Percentiles rank a stretch among this genome's conserved stretches.
Evolutionary conservation across 2,888 invertebrate genomes (phyloP).

Genomic region (Anoncus sp.): DNA sequence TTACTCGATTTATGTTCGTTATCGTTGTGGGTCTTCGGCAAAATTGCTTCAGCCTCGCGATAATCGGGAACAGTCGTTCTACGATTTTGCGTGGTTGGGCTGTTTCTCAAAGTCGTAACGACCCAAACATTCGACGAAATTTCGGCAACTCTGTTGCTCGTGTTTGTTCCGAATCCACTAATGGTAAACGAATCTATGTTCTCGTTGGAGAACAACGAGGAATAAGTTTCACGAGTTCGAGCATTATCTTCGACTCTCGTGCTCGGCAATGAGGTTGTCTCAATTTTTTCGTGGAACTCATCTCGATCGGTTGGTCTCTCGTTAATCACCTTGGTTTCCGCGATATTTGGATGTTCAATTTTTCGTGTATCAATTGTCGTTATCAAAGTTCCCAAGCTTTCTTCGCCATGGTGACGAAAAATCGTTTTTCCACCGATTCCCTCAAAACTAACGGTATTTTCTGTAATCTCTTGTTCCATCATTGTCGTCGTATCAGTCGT

Average conservation of each 20-base stretch:
- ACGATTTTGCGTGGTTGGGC: neutral
- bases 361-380: neutral
- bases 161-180: neutral
- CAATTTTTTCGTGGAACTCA: neutral
- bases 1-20: neutral
- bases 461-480: neutral
- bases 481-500: neutral
- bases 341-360: neutral
- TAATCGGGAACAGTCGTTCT: conserved; percentile 1
- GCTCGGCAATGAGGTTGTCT: neutral
- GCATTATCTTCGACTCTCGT: neutral
- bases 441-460: neutral
- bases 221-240: neutral
- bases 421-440: neutral
- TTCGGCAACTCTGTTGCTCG: conserved; percentile 1
- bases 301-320: neutral
- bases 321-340: conserved; percentile 16
- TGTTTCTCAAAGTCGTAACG: conserved; percentile 6
- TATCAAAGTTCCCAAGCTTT: neutral
- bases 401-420: neutral
- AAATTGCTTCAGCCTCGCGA: neutral
- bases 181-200: neutral
- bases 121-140: neutral
- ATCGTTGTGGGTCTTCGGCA: neutral
- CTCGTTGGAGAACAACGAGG: conserved; percentile 7